These are phyloP conservation scores for Eospalax fontanierii DNA, from an alignment of 2,797 vertebrate species.

Conservation along the genomic window DNA sequence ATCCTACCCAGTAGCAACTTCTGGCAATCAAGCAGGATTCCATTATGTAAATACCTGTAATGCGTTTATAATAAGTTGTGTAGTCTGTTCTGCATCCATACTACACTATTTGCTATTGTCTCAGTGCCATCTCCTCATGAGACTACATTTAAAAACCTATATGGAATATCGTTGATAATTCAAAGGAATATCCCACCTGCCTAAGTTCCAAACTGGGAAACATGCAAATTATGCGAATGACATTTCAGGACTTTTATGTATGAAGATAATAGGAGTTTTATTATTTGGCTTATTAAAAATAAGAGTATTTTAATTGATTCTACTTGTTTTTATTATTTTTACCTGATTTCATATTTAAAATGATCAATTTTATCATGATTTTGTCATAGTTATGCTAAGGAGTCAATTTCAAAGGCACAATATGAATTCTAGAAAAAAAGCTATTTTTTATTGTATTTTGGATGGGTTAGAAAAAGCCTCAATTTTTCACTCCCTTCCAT, in stretches of 20 bases:
- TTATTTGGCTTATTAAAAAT: constrained; percentile 89
- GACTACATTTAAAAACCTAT: constrained; percentile 87
- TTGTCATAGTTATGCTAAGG: constrained; percentile 81
- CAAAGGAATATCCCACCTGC: constrained; percentile 87
- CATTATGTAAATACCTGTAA: constrained; percentile 91
- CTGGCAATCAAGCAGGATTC: constrained; percentile 90
- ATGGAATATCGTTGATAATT: constrained; percentile 87
- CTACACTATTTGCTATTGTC: constrained; percentile 87
- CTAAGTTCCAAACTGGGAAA: constrained; percentile 88
- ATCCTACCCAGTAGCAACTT: constrained; percentile 91
- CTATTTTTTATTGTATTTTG: constrained; percentile 88
- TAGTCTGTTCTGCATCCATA: constrained; percentile 89
- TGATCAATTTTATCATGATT: constrained; percentile 85
- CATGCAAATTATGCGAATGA: constrained; percentile 89
- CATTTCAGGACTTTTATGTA: constrained; percentile 90
- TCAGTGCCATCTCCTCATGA: constrained; percentile 89
- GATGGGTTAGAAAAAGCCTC: constrained; percentile 87
- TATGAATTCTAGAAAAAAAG: constrained; percentile 88
- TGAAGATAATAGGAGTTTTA: constrained; percentile 89
- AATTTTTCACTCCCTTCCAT: constrained; percentile 86
- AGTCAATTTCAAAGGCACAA: constrained; percentile 89
- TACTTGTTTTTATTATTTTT: constrained; percentile 86
- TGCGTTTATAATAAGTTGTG: constrained; percentile 90
- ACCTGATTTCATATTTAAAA: constrained; percentile 84
- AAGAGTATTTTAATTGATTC: constrained; percentile 87